Evolutionary conservation across 1,140 invertebrate species (phyloP).

Genomic region (Drosophila pandora): DNA sequence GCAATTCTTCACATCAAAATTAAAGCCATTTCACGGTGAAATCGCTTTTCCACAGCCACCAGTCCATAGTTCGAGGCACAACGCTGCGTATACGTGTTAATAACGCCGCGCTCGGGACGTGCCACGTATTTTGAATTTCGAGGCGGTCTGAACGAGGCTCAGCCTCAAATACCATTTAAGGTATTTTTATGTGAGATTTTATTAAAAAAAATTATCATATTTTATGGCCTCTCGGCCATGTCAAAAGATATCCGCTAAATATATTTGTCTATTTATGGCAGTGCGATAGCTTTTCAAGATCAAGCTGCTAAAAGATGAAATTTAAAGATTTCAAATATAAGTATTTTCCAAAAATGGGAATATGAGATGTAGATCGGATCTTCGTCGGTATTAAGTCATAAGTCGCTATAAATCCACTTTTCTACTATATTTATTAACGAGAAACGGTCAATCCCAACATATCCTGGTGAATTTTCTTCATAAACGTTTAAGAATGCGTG

Average conservation of each 20-base stretch:
- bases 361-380: too few relatives aligned
- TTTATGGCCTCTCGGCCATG: slow-evolving; percentile 49
- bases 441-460: too few relatives aligned
- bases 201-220: slow-evolving; percentile 75
- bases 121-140: slow-evolving; percentile 56
- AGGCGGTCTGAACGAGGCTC: neutral
- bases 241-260: slow-evolving; percentile 35
- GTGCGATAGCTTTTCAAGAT: neutral
- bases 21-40: slow-evolving; percentile 57
- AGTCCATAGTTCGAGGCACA: slow-evolving; percentile 12
- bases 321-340: slow-evolving; percentile 3
- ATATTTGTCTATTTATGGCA: slow-evolving; percentile 3
- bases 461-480: too few relatives aligned
- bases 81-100: slow-evolving; percentile 64
- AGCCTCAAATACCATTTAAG: slow-evolving; percentile 56
- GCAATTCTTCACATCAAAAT: slow-evolving; percentile 64
- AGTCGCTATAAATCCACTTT: too few relatives aligned
- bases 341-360: neutral
- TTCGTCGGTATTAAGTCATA: too few relatives aligned
- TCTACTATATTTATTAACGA: too few relatives aligned
- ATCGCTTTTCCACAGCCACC: slow-evolving; percentile 16
- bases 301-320: slow-evolving; percentile 1
- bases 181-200: slow-evolving; percentile 68
- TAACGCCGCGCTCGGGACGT: slow-evolving; percentile 69
- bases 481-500: too few relatives aligned